Evolutionary conservation across 2,113 vertebrate species (phyloP).

Genomic region (Hucho hucho): DNA sequence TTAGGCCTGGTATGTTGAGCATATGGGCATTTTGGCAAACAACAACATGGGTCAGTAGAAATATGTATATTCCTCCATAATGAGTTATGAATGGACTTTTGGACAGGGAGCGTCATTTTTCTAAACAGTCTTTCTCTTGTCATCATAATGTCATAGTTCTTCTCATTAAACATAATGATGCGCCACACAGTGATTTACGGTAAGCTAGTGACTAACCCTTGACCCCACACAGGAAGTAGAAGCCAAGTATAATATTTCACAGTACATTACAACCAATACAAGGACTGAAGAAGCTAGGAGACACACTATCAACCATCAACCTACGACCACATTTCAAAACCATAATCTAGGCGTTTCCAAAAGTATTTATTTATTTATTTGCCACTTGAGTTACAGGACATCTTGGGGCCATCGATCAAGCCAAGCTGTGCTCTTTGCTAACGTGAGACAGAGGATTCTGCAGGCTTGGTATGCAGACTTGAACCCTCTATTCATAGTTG

Average conservation of each 20-base stretch:
- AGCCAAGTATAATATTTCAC: neutral
- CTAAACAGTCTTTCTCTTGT: slow-evolving; percentile 5
- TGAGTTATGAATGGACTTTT: neutral
- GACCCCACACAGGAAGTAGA: slow-evolving; percentile 14
- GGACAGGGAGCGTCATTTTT: slow-evolving; percentile 4
- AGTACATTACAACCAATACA: neutral
- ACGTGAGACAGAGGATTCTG: slow-evolving; percentile 34
- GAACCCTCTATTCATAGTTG: slow-evolving; percentile 43
- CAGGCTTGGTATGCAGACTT: slow-evolving; percentile 46
- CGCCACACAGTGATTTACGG: slow-evolving; percentile 22
- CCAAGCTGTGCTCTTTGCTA: slow-evolving; percentile 23
- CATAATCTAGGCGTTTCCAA: slow-evolving; percentile 9
- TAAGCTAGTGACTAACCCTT: slow-evolving; percentile 4
- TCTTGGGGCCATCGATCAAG: slow-evolving; percentile 52
- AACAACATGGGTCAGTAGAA: neutral
- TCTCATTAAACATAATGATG: slow-evolving; percentile 4
- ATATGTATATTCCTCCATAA: neutral
- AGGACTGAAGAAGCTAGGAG: no score
- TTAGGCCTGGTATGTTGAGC: slow-evolving; percentile 9
- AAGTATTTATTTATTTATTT: slow-evolving; percentile 46
- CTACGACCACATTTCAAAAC: slow-evolving; percentile 16
- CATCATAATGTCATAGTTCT: slow-evolving; percentile 27
- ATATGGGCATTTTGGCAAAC: slow-evolving; percentile 23
- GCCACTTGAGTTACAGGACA: slow-evolving; percentile 42
- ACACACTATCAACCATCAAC: neutral